phyloP scores from a whole-genome alignment of 2,888 invertebrate genomes.

The Andricus quercusramuli region DNA sequence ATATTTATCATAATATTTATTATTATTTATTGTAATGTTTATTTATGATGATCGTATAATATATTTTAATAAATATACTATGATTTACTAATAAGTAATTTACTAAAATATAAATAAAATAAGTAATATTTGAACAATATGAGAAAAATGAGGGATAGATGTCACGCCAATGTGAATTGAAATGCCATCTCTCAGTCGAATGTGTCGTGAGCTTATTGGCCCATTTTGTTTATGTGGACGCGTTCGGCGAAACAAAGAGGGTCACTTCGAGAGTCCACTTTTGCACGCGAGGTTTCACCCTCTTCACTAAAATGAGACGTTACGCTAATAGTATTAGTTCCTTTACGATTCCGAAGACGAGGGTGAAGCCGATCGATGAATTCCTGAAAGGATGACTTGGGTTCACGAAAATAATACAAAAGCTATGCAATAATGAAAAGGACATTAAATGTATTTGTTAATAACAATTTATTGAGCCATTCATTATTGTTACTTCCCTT shows the following conservation, averaged over 20 bases:
- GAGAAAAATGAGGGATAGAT: background rate
- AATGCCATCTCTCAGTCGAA: background rate
- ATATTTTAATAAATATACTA: too few relatives aligned
- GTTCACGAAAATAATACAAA: background rate
- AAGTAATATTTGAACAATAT: background rate
- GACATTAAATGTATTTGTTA: background rate
- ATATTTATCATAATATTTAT: too few relatives aligned
- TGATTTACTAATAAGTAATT: background rate
- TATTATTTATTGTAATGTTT: too few relatives aligned
- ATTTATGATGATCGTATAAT: too few relatives aligned
- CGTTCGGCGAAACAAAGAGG: constrained; percentile 35
- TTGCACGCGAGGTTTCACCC: constrained; percentile 29
- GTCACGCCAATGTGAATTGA: background rate
- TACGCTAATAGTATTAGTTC: constrained; percentile 29
- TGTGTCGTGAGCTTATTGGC: constrained; percentile 21
- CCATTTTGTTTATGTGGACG: constrained; percentile 21
- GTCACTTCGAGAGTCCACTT: background rate
- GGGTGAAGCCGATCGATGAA: constrained; percentile 2
- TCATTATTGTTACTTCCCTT: background rate
- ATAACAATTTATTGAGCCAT: background rate
- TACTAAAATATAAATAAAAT: background rate
- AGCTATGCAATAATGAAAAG: background rate
- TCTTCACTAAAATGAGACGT: constrained; percentile 34
- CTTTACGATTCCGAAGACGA: constrained; percentile 15
- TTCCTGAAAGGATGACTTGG: background rate